phyloP scores from a whole-genome alignment of 2,113 vertebrate species.

The Himantopus leucocephalus region DNA sequence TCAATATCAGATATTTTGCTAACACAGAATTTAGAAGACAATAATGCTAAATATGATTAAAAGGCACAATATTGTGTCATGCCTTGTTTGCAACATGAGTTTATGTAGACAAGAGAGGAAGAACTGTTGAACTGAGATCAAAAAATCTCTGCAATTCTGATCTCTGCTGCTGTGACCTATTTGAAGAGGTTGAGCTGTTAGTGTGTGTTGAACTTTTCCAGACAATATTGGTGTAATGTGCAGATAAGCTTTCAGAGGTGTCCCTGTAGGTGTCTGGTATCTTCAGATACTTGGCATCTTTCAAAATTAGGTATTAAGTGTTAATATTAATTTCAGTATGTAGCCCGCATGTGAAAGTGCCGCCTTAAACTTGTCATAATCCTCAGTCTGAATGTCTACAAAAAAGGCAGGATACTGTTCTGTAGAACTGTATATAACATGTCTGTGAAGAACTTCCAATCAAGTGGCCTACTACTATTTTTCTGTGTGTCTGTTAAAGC shows the following conservation, averaged over 20 bases:
- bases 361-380: neutral
- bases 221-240: neutral
- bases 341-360: neutral
- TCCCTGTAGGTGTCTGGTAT: neutral
- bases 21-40: neutral
- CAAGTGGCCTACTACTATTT: neutral
- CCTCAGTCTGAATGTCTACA: neutral
- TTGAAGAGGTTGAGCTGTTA: neutral
- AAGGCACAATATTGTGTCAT: neutral
- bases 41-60: neutral
- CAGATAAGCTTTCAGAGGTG: neutral
- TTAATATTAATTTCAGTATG: neutral
- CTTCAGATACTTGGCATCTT: neutral
- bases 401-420: neutral
- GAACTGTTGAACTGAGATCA: neutral
- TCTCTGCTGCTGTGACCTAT: neutral
- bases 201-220: neutral
- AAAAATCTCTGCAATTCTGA: neutral
- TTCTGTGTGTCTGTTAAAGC: neutral
- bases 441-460: neutral
- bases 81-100: neutral
- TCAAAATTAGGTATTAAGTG: neutral
- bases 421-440: neutral
- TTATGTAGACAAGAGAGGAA: neutral
- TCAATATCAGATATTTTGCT: neutral